phyloP scores from a whole-genome alignment of 1,140 invertebrate species.

The Palaemon carinicauda region DNA sequence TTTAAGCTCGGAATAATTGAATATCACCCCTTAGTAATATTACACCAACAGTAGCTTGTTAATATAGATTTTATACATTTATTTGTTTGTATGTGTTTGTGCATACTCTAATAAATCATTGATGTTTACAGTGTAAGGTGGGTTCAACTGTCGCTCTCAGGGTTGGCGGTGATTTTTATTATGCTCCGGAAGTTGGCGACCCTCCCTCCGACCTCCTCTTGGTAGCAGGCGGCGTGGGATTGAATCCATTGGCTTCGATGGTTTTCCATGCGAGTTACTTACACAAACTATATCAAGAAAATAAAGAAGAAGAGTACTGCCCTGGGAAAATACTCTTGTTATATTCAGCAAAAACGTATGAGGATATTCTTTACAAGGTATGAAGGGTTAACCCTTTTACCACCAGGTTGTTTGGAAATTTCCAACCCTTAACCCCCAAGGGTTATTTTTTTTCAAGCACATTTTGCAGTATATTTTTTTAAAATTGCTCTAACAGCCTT shows the following conservation, averaged over 20 bases:
- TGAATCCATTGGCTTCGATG: slow-evolving; percentile 42
- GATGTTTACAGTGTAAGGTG: slow-evolving; percentile 4
- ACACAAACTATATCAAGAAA: background rate
- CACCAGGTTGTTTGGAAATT: too few species aligned
- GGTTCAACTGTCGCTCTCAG: slow-evolving; percentile 9
- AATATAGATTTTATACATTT: too few species aligned
- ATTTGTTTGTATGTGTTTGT: too few species aligned
- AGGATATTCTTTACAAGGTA: slow-evolving; percentile 42
- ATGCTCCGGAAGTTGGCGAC: background rate
- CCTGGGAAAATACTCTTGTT: slow-evolving; percentile 14
- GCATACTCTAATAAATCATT: too few species aligned
- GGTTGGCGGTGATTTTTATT: slow-evolving; percentile 42
- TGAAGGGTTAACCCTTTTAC: too few species aligned
- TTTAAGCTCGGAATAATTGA: too few species aligned
- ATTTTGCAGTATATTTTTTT: too few species aligned
- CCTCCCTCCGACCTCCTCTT: background rate
- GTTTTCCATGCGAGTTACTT: background rate
- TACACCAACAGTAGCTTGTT: too few species aligned
- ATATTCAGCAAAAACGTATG: slow-evolving; percentile 30
- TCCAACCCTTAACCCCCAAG: too few species aligned
- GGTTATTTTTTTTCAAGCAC: too few species aligned
- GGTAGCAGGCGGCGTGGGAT: slow-evolving; percentile 28
- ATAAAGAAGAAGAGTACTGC: background rate
- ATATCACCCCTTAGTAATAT: too few species aligned
- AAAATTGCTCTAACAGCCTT: too few species aligned